Evolutionary conservation across 2,888 invertebrate genomes (phyloP).

Genomic region (Thysanoteuthis rhombus): DNA sequence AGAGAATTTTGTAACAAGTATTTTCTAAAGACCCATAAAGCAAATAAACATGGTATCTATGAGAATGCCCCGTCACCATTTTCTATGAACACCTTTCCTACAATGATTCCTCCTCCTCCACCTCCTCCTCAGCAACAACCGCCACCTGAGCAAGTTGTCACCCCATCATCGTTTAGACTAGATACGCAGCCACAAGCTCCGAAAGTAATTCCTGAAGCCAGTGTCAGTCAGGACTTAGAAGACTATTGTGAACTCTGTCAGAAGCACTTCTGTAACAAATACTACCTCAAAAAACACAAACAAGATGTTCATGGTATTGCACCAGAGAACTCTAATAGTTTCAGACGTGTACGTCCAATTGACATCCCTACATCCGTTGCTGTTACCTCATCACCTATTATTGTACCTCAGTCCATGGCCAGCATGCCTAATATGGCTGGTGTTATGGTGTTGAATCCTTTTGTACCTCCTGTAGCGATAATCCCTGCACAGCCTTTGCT

Average conservation of each 20-base stretch:
- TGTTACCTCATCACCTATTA: constrained; percentile 48
- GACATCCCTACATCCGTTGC: constrained; percentile 46
- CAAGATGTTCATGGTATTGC: constrained; percentile 68
- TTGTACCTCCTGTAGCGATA: constrained; percentile 63
- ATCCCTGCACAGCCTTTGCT: constrained; percentile 57
- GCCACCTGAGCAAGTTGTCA: constrained; percentile 32
- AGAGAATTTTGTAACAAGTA: constrained; percentile 99
- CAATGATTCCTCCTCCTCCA: constrained; percentile 42
- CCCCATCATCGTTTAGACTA: constrained; percentile 26
- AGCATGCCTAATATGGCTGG: constrained; percentile 50
- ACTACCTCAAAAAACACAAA: constrained; percentile 69
- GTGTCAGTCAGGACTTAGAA: constrained; percentile 60
- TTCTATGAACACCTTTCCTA: constrained; percentile 45
- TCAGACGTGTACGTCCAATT: constrained; percentile 45
- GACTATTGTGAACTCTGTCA: constrained; percentile 69
- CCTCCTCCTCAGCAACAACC: constrained; percentile 42
- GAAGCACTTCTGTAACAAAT: constrained; percentile 70
- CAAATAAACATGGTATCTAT: constrained; percentile 92
- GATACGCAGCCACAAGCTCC: constrained; percentile 32
- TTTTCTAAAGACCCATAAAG: constrained; percentile 96
- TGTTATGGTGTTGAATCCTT: constrained; percentile 67
- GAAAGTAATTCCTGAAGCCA: constrained; percentile 32
- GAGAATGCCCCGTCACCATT: constrained; percentile 58
- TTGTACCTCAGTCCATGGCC: constrained; percentile 59
- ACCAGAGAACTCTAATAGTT: constrained; percentile 44